Evolutionary conservation across 2,888 invertebrate species (phyloP), one percentile per base, ranked within the genome.

Genomic region (Noctua janthe): DNA sequence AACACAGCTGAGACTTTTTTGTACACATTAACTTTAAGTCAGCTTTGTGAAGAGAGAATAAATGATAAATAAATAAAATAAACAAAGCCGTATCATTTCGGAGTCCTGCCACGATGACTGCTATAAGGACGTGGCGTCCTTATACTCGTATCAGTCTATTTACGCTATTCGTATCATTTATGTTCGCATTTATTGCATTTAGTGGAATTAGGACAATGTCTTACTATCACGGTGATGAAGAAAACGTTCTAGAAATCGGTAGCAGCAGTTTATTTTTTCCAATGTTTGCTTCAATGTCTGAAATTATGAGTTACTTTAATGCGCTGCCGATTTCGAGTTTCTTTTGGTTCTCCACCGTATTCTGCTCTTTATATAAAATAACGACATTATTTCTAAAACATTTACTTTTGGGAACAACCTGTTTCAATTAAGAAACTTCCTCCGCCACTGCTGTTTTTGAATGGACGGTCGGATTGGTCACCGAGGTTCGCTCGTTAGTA

Each of bases 141-240:
- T 29, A 29, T 29, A 29, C n/a, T n/a, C n/a, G n/a, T n/a, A n/a
- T 0, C 29, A 29, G 29, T 29, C 88, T 95, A 74, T 93, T 94
- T 88, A 91, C 95, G 15, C 76, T 93, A 66, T 93, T 94, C 79
- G 77, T 93, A 49, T 90, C 93, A 59, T 64, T 94, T 20, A 88
- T 94, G 82, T 90, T 94, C 29, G 89, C 93, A 43, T 90, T 96
- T 39, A 93, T 96, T 78, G 87, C 93, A 11, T 96, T 93, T 83
- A 94, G 93, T 77, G 96, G 95, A 15, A 92, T 96, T 29, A 95
- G 95, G 91, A 93, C 94, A 10, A 95, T 97, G 94, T 94, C 95
- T 47, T 96, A 94, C 83, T 96, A 93, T 84, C 96, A 96, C 74
- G 96, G 96, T 0, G 94, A 95, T 90, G 95, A 96, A 87, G 93